Percentiles rank a stretch among this genome's conserved stretches.
Evolutionary conservation across 2,888 invertebrate genomes (phyloP).

Genomic region (Cetonia aurata): DNA sequence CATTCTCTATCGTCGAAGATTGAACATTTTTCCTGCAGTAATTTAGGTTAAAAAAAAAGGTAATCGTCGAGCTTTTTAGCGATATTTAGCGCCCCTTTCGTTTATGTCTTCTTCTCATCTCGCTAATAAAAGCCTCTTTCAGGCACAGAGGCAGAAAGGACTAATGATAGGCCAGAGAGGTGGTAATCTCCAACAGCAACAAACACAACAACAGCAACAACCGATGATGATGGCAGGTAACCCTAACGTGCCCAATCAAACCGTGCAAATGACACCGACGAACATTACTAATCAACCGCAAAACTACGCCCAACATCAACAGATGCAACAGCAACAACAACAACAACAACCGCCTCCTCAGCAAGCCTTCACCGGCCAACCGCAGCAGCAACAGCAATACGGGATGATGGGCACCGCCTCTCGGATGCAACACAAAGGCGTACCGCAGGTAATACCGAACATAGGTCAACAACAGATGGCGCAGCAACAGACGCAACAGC

Average conservation of each 20-base stretch:
- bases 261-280: too few species aligned
- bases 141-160: slow-evolving; percentile 73
- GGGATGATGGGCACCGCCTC: slow-evolving; percentile 49
- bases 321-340: slow-evolving; percentile 56
- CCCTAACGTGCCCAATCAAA: too few species aligned
- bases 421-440: slow-evolving; percentile 67
- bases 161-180: slow-evolving; percentile 70
- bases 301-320: slow-evolving; percentile 58
- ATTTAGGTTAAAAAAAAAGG: too few species aligned
- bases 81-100: too few species aligned
- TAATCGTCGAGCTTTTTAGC: too few species aligned
- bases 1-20: too few species aligned
- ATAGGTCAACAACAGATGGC: slow-evolving; percentile 63
- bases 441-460: slow-evolving; percentile 68
- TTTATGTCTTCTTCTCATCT: too few species aligned
- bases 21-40: too few species aligned
- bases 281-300: slow-evolving; percentile 50
- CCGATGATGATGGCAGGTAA: slow-evolving; percentile 49
- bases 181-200: slow-evolving; percentile 63
- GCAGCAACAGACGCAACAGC: slow-evolving; percentile 63
- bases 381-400: slow-evolving; percentile 35
- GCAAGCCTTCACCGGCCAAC: slow-evolving; percentile 33
- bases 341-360: slow-evolving; percentile 47
- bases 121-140: slow-evolving; percentile 52
- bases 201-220: slow-evolving; percentile 51